Conservation (phyloP, 2,888 invertebrate species). For the Nomada goodeniana region DNA sequence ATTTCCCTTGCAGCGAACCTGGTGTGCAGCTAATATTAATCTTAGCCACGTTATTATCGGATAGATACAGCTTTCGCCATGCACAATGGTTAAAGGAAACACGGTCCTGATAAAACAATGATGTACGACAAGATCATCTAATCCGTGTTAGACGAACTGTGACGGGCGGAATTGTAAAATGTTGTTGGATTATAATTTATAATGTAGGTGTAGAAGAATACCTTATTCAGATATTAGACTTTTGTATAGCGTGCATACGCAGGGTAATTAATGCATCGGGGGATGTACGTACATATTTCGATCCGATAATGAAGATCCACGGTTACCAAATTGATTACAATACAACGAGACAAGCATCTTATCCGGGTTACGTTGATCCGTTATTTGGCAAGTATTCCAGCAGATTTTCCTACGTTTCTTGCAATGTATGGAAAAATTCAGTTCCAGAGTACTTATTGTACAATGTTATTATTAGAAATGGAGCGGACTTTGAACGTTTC, state of each 20-base stretch:
- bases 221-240: slow-evolving; percentile 4
- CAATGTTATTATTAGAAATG: slow-evolving; percentile 22
- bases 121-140: neutral
- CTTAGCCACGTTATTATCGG: slow-evolving; percentile 30
- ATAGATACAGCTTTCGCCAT: slow-evolving; percentile 17
- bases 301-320: neutral
- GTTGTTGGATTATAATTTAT: slow-evolving; percentile 31
- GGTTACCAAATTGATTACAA: slow-evolving; percentile 21
- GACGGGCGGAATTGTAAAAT: neutral
- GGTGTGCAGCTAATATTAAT: slow-evolving; percentile 2
- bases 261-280: neutral
- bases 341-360: slow-evolving; percentile 1
- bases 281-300: slow-evolving; percentile 2
- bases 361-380: slow-evolving; percentile 16
- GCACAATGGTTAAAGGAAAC: slow-evolving; percentile 3
- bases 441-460: slow-evolving; percentile 3
- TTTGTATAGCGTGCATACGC: slow-evolving; percentile 6
- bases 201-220: neutral
- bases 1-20: slow-evolving; percentile 12
- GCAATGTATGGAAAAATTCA: neutral
- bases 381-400: slow-evolving; percentile 21
- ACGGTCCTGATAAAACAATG: slow-evolving; percentile 30
- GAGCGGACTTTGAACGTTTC: slow-evolving; percentile 5
- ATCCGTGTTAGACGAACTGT: neutral
- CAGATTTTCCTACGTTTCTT: neutral